These are phyloP conservation scores for Parauchenoglanis punctatus DNA, from an alignment of 2,797 vertebrate genomes.

Conservation along the genomic window DNA sequence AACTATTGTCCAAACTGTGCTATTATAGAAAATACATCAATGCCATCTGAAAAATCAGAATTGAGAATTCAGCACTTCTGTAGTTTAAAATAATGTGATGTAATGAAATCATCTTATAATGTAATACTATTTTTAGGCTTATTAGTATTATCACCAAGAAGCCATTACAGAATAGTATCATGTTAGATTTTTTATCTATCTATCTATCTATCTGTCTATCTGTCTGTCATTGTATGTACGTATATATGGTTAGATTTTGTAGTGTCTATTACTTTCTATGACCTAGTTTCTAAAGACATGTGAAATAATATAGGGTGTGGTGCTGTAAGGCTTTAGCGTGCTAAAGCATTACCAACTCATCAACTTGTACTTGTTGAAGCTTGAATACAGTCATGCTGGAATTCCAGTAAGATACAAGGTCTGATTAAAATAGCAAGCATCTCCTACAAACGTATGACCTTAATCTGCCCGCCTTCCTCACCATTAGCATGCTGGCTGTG, in stretches of 20 bases:
- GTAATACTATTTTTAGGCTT: background rate
- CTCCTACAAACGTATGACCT: background rate
- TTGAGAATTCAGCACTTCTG: background rate
- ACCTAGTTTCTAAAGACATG: background rate
- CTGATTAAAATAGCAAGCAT: conserved; percentile 5
- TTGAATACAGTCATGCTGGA: conserved; percentile 46
- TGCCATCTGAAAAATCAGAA: background rate
- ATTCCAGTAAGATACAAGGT: background rate
- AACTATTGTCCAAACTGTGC: background rate
- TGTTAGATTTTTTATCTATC: background rate
- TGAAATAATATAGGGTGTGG: conserved; percentile 17
- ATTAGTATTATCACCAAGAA: background rate
- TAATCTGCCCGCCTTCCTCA: background rate
- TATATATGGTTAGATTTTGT: background rate
- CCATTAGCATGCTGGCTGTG: background rate
- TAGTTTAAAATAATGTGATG: background rate
- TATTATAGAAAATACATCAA: background rate
- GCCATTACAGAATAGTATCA: background rate
- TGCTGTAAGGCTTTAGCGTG: background rate
- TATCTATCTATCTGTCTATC: too few species aligned
- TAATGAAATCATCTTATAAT: background rate
- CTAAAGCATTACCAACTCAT: background rate
- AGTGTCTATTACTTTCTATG: background rate
- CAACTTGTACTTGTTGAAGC: conserved; percentile 44
- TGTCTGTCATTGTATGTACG: background rate